Base-by-base conservation (phyloP, 2,888 invertebrate genomes). In the Eulithis prunata region DNA sequence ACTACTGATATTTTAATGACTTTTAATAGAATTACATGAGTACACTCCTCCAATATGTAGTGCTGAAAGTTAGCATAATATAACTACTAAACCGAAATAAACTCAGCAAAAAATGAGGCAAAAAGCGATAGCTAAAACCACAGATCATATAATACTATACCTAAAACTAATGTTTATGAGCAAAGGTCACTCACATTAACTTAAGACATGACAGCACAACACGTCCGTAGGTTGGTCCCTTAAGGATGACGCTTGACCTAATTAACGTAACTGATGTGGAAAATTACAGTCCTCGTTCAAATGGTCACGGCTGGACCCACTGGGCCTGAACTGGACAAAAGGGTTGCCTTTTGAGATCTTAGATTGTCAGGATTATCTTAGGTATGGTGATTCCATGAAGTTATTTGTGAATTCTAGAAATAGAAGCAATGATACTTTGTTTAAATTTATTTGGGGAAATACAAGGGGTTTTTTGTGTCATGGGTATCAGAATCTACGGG, bases 241-340 rank as follows among this genome's bases (percentile, higher is more conserved):
- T n/a, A 4, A 53, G 53, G 47, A 49, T 32, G 8, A 13, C 45
- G 62, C 21, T 64, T 64, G 64, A 64, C 68, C 61, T 68, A 68
- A 68, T 68, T 68, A 68, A 61, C 64, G 57, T 57, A 51, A 68
- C 60, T 64, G 61, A 54, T 57, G 61, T 68, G 57, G 67, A 67
- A 67, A 67, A 67, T 67, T 63, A 64, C 63, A 56, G 52, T 28
- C 62, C 55, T 46, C 13, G 63, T 55, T 45, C 62, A 51, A 32
- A 54, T 13, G 41, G 59, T 4, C 45, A 8, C 36, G 46, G 47
- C 41, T 64, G 57, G 57, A n/a, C 58, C 45, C 57, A 63, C 51
- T 47, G 58, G 59, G n/a, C 49, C 47, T 43, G 8, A 53, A 46
- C 59, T 36, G 55, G 59, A 51, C 64, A 11, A 60, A 59, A 60